Evolutionary conservation across 2,113 vertebrate species (phyloP), one percentile per base, ranked within the genome.

Genomic region (Circaetus cinerascens): DNA sequence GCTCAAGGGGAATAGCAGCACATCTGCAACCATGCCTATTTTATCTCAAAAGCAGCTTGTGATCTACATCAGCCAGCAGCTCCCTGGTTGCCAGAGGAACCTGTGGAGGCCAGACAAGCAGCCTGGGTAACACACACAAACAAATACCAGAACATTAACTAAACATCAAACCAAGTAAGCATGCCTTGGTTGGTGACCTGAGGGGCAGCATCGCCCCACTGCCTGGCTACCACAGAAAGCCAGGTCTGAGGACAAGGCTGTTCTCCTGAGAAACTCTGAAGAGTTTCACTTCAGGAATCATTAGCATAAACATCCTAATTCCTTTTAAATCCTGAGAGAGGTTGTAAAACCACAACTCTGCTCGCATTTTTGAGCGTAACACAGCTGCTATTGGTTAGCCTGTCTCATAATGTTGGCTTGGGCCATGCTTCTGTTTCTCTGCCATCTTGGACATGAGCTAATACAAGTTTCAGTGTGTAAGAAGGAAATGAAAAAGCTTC

Each of bases 11-110:
- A 95, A 93, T 93, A 94, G 66, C 73, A 85, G 69, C 40, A 92
- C 84, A 95, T 96, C 84, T 96, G 91, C 89, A 95, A 23, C 66
- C 22, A 62, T 91, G 64, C 60, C 76, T 96, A 91, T 87, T 90
- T 95, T 93, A 81, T 93, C 93, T 94, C 69, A 87, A 89, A 92
- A 85, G 40, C 84, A 95, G 66, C 77, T 89, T 82, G 80, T 40
- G 46, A 79, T 88, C 69, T 69, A 60, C 77, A 91, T 68, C 34
- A 78, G 76, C 69, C 88, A 94, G 89, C 26, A 91, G 23, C 23
- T 87, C n/a, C 57, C 27, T 72, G 46, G 48, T 91, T 95, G 89
- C 94, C 86, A 93, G 50, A 94, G 86, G 74, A 96, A 95, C 80
- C 76, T 69, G 53, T 7, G 23, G 43, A 57, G 38, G 20, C 66